A percentile compares a stretch with the other conserved stretches of the same genome.
Evolutionary conservation across 53 echinoderm and acorn worm genomes (phyloP).

Genomic region (Luidia sarsii): DNA sequence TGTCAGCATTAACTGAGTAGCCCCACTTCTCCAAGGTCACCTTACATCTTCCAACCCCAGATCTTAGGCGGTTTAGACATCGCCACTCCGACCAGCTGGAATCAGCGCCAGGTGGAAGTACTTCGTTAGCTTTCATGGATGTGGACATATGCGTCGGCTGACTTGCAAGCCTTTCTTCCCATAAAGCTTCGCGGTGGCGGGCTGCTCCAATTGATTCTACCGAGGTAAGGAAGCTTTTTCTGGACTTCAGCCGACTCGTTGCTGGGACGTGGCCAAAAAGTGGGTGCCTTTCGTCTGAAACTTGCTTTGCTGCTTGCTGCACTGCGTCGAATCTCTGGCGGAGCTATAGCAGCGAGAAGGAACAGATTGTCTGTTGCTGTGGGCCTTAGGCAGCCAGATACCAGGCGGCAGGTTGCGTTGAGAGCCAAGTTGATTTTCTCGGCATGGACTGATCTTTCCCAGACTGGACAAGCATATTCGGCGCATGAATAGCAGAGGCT

Average conservation of each 20-base stretch:
- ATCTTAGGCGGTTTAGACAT: no score
- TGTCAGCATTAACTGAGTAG: no score
- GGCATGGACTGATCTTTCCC: constrained; percentile 49
- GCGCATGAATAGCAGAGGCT: constrained; percentile 37
- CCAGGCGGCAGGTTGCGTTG: constrained; percentile 17
- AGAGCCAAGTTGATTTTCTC: constrained; percentile 18
- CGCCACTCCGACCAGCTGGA: no score
- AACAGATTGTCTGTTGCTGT: constrained; percentile 15
- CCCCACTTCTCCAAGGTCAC: no score
- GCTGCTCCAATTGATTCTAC: no score
- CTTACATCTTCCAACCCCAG: no score
- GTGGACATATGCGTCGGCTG: no score
- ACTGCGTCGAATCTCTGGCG: not conserved
- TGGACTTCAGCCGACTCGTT: constrained; percentile 20
- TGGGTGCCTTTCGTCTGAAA: not conserved
- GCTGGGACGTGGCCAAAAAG: not conserved
- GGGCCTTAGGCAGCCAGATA: constrained; percentile 33
- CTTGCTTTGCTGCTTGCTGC: not conserved
- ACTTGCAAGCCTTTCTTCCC: no score
- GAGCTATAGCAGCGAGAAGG: constrained; percentile 1
- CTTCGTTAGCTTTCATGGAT: no score
- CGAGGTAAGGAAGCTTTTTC: constrained; percentile 29
- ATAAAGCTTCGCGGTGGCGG: no score
- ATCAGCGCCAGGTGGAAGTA: no score
- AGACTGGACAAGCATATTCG: constrained; percentile 55